Evolutionary conservation across 2,888 invertebrate species (phyloP), one percentile per base, ranked within the genome.

Genomic region (Trisateles emortualis): DNA sequence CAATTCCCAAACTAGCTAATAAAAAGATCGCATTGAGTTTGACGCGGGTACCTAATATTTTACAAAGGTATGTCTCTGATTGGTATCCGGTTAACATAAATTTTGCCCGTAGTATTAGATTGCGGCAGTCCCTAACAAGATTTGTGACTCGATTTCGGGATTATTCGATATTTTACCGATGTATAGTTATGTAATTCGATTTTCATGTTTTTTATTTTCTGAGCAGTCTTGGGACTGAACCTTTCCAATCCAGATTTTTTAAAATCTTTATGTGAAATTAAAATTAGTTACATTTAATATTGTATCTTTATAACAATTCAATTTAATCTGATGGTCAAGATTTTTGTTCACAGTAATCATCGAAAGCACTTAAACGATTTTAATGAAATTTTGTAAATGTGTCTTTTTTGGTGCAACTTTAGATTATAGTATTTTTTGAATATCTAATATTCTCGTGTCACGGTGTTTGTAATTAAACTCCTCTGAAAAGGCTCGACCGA

Each of bases 61-160:
- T 67, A 66, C 50, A 63, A 58, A 68, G 74, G 76, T 72, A 74
- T 70, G 66, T 62, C 68, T 62, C 53, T 77, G 76, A 77, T 77
- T 76, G 74, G 70, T 72, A 72, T 64, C 72, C 76, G 65, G 70
- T 74, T 74, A 75, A 68, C 75, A 76, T 76, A 76, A 77, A 76
- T 76, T 77, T 67, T 49, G 53, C 54, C 55, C 53, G 52, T 48
- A 50, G 61, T 59, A 69, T 65, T 66, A 66, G 57, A 72, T 70
- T 70, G 76, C 64, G 65, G 73, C 51, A 52, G 64, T 59, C 64
- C 66, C 63, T 53, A 61, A 71, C 55, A 70, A 68, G 74, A 76
- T 76, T 76, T 77, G 72, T 70, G 60, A 62, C 64, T 52, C 67
- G 66, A 59, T 69, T 72, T 56, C 46, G 45, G 42, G 50, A 62